phyloP scores from a whole-genome alignment of 2,888 invertebrate genomes.

The Drosophila rellima region DNA sequence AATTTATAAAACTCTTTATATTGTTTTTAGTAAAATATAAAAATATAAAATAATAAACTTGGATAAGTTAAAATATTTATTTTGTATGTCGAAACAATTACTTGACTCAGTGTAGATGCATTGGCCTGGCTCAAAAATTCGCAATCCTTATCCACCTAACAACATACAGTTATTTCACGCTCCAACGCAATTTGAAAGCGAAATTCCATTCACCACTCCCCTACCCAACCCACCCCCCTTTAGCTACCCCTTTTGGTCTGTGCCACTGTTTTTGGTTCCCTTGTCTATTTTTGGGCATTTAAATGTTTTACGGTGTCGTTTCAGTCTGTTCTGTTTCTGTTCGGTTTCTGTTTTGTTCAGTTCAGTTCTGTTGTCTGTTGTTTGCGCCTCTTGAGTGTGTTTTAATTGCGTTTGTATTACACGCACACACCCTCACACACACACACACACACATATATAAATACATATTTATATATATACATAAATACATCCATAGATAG shows the following conservation, averaged over 20 bases:
- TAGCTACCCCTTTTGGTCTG: conserved; percentile 4
- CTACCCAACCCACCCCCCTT: background rate
- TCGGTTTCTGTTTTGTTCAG: conserved; percentile 18
- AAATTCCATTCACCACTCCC: conserved; percentile 62
- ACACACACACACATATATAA: conserved; percentile 33
- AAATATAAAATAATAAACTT: too few relatives aligned
- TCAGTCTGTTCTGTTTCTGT: conserved; percentile 35
- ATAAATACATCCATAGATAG: conserved; percentile 25
- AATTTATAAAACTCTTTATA: too few relatives aligned
- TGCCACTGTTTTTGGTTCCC: conserved; percentile 28
- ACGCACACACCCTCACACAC: conserved; percentile 55
- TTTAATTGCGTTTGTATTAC: conserved; percentile 82
- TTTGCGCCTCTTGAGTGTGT: conserved; percentile 78
- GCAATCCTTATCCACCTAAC: conserved; percentile 63
- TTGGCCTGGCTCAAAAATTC: conserved; percentile 60
- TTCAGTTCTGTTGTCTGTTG: conserved; percentile 68
- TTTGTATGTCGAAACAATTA: background rate
- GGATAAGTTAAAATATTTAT: too few relatives aligned
- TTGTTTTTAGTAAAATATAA: too few relatives aligned
- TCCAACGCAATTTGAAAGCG: conserved; percentile 78
- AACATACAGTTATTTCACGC: conserved; percentile 67
- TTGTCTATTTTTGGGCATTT: conserved; percentile 79
- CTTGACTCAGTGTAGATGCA: conserved; percentile 42
- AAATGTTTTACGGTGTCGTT: conserved; percentile 80
- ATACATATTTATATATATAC: too few relatives aligned